phyloP scores from a whole-genome alignment of 2,797 vertebrate genomes.

The Neostethus bicornis region DNA sequence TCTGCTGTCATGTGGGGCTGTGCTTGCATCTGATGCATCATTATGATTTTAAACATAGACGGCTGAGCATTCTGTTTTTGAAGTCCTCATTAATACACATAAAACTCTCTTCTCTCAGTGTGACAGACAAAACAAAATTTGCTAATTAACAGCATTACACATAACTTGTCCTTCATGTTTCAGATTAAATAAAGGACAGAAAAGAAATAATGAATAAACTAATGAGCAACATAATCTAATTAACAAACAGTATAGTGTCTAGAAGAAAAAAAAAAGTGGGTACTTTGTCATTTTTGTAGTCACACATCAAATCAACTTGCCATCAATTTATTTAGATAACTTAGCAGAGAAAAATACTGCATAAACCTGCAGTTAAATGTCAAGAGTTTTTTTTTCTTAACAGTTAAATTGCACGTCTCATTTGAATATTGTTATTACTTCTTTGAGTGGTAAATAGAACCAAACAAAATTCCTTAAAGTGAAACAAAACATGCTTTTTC shows the following conservation, averaged over 20 bases:
- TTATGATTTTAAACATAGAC: conserved; percentile 5
- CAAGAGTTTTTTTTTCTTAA: conserved; percentile 1
- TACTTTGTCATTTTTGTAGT: conserved; percentile 35
- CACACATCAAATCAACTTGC: conserved; percentile 22
- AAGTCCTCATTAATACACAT: conserved; percentile 23
- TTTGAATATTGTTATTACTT: too few species aligned
- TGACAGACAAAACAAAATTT: conserved; percentile 17
- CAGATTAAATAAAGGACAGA: conserved; percentile 16
- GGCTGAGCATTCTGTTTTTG: conserved; percentile 19
- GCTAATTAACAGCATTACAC: conserved; percentile 42
- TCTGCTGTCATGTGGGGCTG: neutral
- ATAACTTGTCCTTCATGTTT: conserved; percentile 26
- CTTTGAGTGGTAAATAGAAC: too few species aligned
- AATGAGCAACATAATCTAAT: conserved; percentile 35
- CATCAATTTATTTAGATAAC: conserved; percentile 23
- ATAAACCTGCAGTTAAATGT: neutral
- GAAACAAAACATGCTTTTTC: too few species aligned
- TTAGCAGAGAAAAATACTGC: conserved; percentile 11
- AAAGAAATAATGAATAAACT: conserved; percentile 15
- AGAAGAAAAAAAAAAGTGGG: conserved; percentile 6
- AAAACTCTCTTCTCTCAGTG: conserved; percentile 11
- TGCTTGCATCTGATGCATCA: conserved; percentile 1
- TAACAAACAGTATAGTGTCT: conserved; percentile 19
- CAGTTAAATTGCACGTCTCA: neutral
- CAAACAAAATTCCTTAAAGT: too few species aligned